A percentile compares a stretch with the other conserved stretches of the same genome.
Evolutionary conservation across 1,140 invertebrate genomes (phyloP).

Genomic region (Leptoteleia sp.): DNA sequence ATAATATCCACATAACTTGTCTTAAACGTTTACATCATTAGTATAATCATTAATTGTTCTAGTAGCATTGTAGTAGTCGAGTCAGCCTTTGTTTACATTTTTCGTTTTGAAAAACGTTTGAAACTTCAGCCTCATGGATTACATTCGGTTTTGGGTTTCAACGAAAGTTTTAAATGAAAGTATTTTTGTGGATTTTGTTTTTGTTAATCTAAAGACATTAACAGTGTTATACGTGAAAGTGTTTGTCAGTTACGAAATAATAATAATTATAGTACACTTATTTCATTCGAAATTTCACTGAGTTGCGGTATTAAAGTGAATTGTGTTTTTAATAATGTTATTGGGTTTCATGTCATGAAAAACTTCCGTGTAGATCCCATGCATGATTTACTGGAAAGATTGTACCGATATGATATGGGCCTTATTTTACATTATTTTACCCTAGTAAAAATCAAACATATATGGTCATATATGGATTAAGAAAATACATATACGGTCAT

Average conservation of each 20-base stretch:
- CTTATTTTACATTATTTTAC: conserved; percentile 67
- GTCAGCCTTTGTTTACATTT: too few species aligned
- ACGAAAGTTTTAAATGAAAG: neutral
- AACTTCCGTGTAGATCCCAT: conserved; percentile 69
- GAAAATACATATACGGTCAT: too few species aligned
- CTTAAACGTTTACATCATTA: too few species aligned
- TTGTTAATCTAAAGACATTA: conserved; percentile 4
- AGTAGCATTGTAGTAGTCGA: too few species aligned
- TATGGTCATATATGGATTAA: too few species aligned
- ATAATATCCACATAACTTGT: too few species aligned
- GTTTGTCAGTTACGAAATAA: conserved; percentile 9
- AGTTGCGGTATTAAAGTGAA: neutral
- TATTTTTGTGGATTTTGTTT: conserved; percentile 5
- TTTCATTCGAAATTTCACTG: neutral
- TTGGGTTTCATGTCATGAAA: neutral
- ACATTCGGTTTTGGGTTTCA: neutral
- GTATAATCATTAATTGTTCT: too few species aligned
- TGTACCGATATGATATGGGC: conserved; percentile 71
- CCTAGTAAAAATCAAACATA: too few species aligned
- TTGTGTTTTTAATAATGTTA: neutral
- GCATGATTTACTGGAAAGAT: conserved; percentile 77
- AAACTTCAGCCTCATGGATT: too few species aligned
- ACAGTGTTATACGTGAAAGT: conserved; percentile 44
- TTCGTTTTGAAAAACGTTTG: too few species aligned
- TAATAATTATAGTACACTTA: neutral